Base-by-base conservation (phyloP, 2,113 vertebrate species). In the Notothenia rossii region DNA sequence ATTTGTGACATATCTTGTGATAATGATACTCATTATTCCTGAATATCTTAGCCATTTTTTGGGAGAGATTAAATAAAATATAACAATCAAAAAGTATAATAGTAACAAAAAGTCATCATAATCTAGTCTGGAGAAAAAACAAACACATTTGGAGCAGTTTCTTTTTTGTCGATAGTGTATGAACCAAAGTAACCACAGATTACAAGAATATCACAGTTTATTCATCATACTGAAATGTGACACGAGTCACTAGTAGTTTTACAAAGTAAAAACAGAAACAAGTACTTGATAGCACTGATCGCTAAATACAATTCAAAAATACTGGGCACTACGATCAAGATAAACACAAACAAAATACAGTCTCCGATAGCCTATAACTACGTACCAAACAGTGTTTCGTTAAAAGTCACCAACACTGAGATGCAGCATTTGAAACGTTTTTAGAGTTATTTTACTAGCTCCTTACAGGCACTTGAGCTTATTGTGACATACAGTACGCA, bases 401-500 rank as follows among this genome's bases (percentile, higher is more conserved):
- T 33, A 50, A 75, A 83, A 82, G 10, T 1, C 2, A 50, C 5
- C 10, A 61, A 4, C 33, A 40, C 2, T 5, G 40, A 65, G 60
- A 59, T 43, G 49, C 45, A 83, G 36, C 40, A 77, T 78, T 60
- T 59, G 7, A 58, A 65, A 33, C 2, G 4, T 29, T 29, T 29
- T 50, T 43, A 13, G 20, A 56, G 43, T 5, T 62, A 18, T 45
- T 69, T 78, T 58, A 79, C 11, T 3, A 4, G 36, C 17, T 73
- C 40, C 40, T 69, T 70, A 81, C 50, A 93, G 92, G 93, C 91
- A 93, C 92, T 92, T 87, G n/a, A 67, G 63, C 59, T 91, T 48
- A 83, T 51, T 83, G 60, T 51, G 5, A 83, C 56, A 74, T 15
- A 62, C 48, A 67, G 49, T 1, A 45, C 12, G 29, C 20, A 48